Conservation (phyloP, 2,113 vertebrate species). For the Macrotus californicus region DNA sequence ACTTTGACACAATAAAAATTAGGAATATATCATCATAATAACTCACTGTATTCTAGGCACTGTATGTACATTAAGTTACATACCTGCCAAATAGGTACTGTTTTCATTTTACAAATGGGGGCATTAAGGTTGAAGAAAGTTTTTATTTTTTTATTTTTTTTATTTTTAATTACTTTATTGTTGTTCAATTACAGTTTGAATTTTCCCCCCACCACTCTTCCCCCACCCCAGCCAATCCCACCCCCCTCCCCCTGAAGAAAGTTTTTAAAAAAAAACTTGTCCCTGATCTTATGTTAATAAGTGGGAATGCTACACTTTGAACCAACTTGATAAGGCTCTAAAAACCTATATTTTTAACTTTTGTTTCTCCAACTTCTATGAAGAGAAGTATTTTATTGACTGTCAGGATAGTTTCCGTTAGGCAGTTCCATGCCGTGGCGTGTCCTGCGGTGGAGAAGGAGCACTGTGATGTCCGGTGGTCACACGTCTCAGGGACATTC, state of each 20-base stretch:
- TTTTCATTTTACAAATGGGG: conserved; percentile 6
- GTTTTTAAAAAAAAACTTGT: neutral
- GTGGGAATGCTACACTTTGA: neutral
- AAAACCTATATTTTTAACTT: neutral
- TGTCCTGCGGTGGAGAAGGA: neutral
- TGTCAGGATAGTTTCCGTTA: neutral
- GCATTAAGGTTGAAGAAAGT: neutral
- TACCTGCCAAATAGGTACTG: neutral
- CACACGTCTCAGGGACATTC: neutral
- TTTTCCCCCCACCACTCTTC: too few relatives aligned
- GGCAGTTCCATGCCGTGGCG: neutral
- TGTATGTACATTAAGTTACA: neutral
- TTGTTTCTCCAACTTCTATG: neutral
- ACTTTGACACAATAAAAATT: neutral
- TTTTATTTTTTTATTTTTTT: too few relatives aligned
- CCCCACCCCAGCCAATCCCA: too few relatives aligned
- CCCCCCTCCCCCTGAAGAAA: too few relatives aligned
- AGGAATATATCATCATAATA: neutral
- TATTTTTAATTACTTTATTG: too few relatives aligned
- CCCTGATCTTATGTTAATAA: neutral
- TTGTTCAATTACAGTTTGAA: too few relatives aligned
- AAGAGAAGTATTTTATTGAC: conserved; percentile 8
- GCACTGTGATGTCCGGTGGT: neutral
- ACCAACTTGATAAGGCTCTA: neutral
- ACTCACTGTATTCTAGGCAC: neutral